These are phyloP conservation scores for Sitta carolinensis DNA, from an alignment of 2,797 vertebrate species.

Conservation along the genomic window DNA sequence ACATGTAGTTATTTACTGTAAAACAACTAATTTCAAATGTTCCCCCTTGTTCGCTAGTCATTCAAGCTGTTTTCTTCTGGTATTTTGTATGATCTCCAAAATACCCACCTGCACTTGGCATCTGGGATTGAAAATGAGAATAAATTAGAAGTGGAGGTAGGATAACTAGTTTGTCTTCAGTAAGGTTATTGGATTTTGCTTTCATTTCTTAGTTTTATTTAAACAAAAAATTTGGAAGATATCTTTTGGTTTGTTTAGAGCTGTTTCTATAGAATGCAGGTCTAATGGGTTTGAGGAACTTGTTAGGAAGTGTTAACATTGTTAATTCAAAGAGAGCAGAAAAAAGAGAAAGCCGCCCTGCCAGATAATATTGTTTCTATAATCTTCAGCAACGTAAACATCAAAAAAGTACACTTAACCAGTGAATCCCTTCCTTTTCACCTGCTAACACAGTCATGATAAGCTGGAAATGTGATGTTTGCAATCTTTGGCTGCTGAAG, in stretches of 20 bases:
- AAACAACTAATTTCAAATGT: neutral
- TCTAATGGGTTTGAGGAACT: neutral
- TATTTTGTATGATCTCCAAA: neutral
- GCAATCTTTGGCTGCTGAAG: accelerated
- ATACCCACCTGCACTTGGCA: neutral
- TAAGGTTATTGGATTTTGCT: neutral
- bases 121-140: neutral
- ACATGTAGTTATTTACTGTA: neutral
- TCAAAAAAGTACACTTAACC: neutral
- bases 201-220: neutral
- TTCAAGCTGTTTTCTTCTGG: neutral
- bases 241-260: neutral
- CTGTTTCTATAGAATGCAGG: neutral
- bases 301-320: neutral
- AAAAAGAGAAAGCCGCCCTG: neutral
- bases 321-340: neutral
- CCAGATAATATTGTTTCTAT: neutral
- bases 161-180: neutral
- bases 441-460: neutral
- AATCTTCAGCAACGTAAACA: neutral
- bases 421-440: neutral
- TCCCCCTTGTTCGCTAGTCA: neutral
- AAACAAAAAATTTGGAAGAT: neutral
- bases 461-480: neutral
- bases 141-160: neutral